Evolutionary conservation across 2,797 vertebrate species (phyloP), one percentile per base, ranked within the genome.

Genomic region (Urophycis tenuis): DNA sequence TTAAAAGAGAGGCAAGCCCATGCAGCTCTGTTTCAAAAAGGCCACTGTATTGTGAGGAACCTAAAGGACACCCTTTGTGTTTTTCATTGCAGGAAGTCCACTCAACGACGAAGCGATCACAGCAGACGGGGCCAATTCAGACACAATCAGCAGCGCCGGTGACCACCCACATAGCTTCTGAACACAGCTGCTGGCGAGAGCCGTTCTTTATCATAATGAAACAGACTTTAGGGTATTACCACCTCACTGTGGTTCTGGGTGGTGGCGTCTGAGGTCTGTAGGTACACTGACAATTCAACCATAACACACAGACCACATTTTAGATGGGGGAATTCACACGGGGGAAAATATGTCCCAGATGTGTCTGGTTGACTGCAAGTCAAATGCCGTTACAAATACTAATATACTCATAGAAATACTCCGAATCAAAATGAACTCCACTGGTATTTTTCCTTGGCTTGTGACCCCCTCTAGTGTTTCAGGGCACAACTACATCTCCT

Each of bases 71-170:
- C 14, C 41, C 15, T 49, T 67, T 5, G 11, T 60, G 1, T 60
- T 2, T 10, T 84, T 79, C 74, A 22, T 85, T 86, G 41, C 84
- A 94, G 94, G 82, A 2, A 91, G 39, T 41, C 39, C 1, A 41
- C 39, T 41, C 39, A 41, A 12, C 17, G 91, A 94, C 81, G 79
- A 74, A 79, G 8, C 32, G 0, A 91, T 93, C 72, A 91, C 81
- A 73, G 88, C 88, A 11, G 84, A 87, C 14, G 92, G 92, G 82
- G 80, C 87, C 1, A 72, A 31, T 0, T 67, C 34, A 30, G 92
- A 94, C 1, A 92, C 93, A 36, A 74, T 93, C 76, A 79, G 91
- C 82, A 91, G 92, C 86, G 81, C 78, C 1, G 83, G 79, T 64
- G 86, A 87, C 80, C 69, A 75, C 74, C 80, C 76, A 30, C 75